A percentile compares a stretch with the other conserved stretches of the same genome.
Evolutionary conservation across 2,888 invertebrate genomes (phyloP).

Genomic region (Dasysyrphus albostriatus): DNA sequence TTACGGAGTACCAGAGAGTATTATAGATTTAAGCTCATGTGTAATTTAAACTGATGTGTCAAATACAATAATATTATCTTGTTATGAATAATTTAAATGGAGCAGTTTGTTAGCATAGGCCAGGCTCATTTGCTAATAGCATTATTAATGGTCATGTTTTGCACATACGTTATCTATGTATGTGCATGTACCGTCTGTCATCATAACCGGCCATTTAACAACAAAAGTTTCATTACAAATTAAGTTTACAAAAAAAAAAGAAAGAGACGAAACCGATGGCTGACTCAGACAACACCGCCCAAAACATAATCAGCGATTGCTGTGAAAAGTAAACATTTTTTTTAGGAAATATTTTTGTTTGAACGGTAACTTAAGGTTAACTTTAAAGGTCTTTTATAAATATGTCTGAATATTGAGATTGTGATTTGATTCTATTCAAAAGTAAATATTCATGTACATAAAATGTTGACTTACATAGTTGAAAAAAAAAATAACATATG

Average conservation of each 20-base stretch:
- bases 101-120: neutral
- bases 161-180: neutral
- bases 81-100: constrained; percentile 3
- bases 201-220: neutral
- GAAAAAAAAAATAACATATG: no score
- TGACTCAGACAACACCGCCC: neutral
- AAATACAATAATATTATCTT: neutral
- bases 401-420: no score
- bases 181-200: neutral
- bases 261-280: neutral
- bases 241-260: neutral
- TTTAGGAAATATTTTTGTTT: neutral
- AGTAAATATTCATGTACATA: no score
- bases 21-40: neutral
- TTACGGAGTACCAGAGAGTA: neutral
- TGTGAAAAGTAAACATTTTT: neutral
- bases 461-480: no score
- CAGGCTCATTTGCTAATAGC: neutral
- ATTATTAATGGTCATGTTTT: neutral
- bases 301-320: neutral
- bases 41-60: neutral
- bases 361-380: no score
- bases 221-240: neutral
- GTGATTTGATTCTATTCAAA: no score
- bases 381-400: no score